These are phyloP conservation scores for Elgaria multicarinata DNA, from an alignment of 2,113 vertebrate genomes.

Conservation along the genomic window DNA sequence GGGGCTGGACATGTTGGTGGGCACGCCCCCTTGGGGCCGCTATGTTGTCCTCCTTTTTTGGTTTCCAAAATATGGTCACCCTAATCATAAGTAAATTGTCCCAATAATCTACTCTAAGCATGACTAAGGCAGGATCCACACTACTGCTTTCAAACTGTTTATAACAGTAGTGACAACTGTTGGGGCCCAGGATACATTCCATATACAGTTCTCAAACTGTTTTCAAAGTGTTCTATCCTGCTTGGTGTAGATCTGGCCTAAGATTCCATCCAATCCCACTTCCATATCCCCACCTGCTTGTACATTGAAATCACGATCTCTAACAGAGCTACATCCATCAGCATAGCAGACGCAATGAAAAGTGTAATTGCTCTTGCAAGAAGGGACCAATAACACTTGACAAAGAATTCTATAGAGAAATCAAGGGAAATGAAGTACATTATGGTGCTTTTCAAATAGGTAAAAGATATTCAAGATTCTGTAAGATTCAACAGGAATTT, in stretches of 20 bases:
- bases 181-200: no score
- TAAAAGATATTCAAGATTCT: constrained; percentile 14
- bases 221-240: no score
- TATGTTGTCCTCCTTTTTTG: no score
- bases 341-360: constrained; percentile 32
- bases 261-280: background rate
- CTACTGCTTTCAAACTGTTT: no score
- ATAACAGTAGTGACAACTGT: no score
- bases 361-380: constrained; percentile 29
- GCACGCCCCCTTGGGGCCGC: no score
- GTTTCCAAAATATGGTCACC: no score
- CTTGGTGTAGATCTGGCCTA: no score
- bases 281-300: constrained; percentile 11
- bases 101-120: background rate
- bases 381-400: constrained; percentile 23
- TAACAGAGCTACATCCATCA: constrained; percentile 29
- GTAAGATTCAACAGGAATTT: background rate
- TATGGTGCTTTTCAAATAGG: background rate
- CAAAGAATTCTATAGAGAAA: constrained; percentile 33
- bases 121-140: no score
- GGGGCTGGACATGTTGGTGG: no score
- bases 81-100: background rate
- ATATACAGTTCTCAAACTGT: no score
- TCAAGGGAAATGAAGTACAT: constrained; percentile 34
- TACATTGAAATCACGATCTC: constrained; percentile 33